These are phyloP conservation scores for Drosophila ohnishii DNA, from an alignment of 1,140 invertebrate genomes.

Conservation along the genomic window DNA sequence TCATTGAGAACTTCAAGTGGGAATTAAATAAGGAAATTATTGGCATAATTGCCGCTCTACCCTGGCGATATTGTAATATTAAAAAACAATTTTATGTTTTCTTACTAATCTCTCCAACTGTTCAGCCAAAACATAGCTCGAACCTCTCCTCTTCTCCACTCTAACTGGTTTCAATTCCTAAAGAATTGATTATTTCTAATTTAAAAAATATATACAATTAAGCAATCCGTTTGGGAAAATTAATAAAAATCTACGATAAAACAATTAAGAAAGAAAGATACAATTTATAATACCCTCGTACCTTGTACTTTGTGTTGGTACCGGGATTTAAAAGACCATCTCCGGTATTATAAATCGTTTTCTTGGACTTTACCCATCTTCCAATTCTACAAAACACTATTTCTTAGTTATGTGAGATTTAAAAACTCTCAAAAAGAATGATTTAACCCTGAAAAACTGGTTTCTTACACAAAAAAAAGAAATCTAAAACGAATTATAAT, in stretches of 20 bases:
- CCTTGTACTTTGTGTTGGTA: neutral
- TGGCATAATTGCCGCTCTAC: neutral
- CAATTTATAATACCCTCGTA: neutral
- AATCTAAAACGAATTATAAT: neutral
- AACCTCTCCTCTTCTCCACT: neutral
- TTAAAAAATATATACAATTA: neutral
- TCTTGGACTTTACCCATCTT: neutral
- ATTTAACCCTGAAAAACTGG: neutral
- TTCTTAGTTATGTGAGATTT: neutral
- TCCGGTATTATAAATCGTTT: neutral
- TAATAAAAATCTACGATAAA: neutral
- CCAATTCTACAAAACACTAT: neutral
- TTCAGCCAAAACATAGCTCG: neutral
- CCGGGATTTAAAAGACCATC: neutral
- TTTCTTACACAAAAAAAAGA: neutral
- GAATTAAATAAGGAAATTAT: neutral
- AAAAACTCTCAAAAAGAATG: neutral
- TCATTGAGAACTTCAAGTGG: neutral
- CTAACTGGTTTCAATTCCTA: neutral
- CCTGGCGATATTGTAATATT: neutral
- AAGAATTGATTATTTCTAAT: neutral
- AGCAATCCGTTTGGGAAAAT: neutral
- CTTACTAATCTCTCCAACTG: neutral
- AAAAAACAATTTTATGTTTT: neutral
- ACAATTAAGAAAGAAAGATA: neutral